Conservation (phyloP, 2,888 invertebrate species). For the Acleris holmiana region DNA sequence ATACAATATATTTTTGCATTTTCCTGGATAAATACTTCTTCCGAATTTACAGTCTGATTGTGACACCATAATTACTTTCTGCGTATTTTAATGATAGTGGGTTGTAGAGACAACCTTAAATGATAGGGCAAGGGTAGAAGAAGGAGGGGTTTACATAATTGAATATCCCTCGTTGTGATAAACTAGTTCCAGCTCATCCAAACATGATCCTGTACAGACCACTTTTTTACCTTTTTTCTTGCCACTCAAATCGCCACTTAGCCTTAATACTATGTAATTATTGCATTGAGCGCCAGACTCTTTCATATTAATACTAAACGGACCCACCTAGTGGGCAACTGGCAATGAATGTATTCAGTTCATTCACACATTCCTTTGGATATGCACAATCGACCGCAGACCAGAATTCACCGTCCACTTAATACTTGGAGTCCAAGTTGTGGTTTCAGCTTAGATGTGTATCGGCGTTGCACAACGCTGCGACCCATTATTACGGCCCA, state of each 20-base stretch:
- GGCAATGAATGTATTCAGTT: not conserved
- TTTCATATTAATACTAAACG: no score
- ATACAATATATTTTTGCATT: no score
- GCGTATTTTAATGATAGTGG: no score
- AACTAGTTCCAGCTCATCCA: not conserved
- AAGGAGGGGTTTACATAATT: not conserved
- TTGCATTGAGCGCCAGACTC: no score
- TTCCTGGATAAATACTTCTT: no score
- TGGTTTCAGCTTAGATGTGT: constrained; percentile 41
- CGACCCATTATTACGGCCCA: constrained; percentile 71
- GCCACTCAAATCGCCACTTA: not conserved
- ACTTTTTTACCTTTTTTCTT: not conserved
- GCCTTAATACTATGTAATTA: no score
- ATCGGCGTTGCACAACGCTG: constrained; percentile 46
- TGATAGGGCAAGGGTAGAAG: no score
- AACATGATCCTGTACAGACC: not conserved
- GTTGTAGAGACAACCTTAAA: no score
- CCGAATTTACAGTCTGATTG: no score
- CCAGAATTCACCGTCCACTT: constrained; percentile 33
- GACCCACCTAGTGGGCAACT: no score
- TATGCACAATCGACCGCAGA: constrained; percentile 36
- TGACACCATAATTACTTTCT: no score
- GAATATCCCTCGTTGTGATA: not conserved
- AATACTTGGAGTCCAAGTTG: constrained; percentile 34
- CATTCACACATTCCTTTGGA: constrained; percentile 23